Base-by-base conservation (phyloP, 2,797 vertebrate genomes). In the Salarias fasciatus region DNA sequence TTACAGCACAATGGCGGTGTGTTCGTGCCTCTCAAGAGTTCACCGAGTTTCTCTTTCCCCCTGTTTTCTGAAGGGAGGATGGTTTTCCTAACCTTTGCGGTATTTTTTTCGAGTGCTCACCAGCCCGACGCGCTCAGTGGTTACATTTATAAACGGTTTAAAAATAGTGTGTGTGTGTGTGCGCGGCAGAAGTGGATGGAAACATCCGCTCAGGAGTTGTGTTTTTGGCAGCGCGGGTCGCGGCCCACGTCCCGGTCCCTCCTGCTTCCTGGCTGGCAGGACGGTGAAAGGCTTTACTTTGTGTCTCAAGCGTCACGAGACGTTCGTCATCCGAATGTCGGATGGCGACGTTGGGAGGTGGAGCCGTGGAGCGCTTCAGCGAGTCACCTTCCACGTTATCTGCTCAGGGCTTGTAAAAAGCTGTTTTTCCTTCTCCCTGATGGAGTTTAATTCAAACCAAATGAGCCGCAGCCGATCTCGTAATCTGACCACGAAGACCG, bases 81-180 rank as follows among this genome's bases (percentile, higher is more conserved):
- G 9, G 15, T 29, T 60, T 31, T 11, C 37, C 58, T 41, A 6
- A 14, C 4, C 41, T 53, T 63, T 45, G 8, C 33, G 24, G 18
- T n/a, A n/a, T 24, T 24, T 24, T 24, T 24, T 24, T 18, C 24
- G 18, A 18, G 24, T n/a, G n/a, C n/a, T n/a, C n/a, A n/a, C 24
- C 18, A 24, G 18, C 18, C 18, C 18, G 18, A 24, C 18, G 3
- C 18, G 3, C 18, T 24, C 18, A 24, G 3, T 3, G 18, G 18
- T 24, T 24, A 2, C 24, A 24, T 24, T 24, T 24, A 24, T 24
- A 24, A 24, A 24, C 18, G 11, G 12, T 62, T 72, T 43, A 42
- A 43, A 77, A 75, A 79, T 85, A 82, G 69, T 33, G 42, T 45
- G 28, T 72, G 69, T 65, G n/a, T n/a, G n/a, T n/a, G n/a, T 31